Percentiles rank a stretch among this genome's conserved stretches.
Evolutionary conservation across 2,113 vertebrate species (phyloP).

Genomic region (Nothocercus nigrocapillus): DNA sequence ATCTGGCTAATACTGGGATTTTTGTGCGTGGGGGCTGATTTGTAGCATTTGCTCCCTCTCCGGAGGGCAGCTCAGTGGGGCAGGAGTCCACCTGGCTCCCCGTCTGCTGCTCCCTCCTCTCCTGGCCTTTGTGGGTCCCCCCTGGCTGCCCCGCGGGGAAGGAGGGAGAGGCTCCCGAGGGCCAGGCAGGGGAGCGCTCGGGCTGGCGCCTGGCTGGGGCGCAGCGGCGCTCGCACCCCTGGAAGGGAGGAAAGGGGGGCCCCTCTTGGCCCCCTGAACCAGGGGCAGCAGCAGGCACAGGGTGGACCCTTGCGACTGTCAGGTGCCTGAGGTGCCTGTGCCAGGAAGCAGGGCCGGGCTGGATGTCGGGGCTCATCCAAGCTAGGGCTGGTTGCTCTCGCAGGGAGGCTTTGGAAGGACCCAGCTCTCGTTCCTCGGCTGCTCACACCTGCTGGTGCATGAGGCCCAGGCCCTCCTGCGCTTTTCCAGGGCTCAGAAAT

Average conservation of each 20-base stretch:
- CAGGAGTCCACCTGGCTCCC: fast-evolving
- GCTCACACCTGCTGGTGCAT: too few species aligned
- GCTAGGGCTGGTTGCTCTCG: not conserved
- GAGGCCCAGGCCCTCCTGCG: too few species aligned
- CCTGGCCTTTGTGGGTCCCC: too few species aligned
- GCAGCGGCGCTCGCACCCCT: too few species aligned
- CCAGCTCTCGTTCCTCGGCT: not conserved
- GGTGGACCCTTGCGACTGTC: fast-evolving
- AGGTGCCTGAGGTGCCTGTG: too few species aligned
- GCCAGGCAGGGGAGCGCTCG: too few species aligned
- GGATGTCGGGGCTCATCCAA: not conserved
- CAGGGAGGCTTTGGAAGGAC: too few species aligned
- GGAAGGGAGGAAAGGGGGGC: not conserved
- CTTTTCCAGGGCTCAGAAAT: not conserved
- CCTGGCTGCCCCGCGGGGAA: too few species aligned
- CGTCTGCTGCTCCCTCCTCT: not conserved
- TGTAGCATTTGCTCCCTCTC: not conserved
- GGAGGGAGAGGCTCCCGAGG: not conserved
- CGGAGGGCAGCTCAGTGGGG: not conserved
- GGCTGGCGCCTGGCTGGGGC: too few species aligned
- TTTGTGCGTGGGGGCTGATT: too few species aligned
- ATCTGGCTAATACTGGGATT: not conserved
- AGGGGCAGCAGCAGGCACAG: not conserved
- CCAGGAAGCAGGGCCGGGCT: too few species aligned
- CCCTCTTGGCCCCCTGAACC: not conserved